Conservation (phyloP, 2,113 vertebrate genomes). For the Ornithorhynchus anatinus region DNA sequence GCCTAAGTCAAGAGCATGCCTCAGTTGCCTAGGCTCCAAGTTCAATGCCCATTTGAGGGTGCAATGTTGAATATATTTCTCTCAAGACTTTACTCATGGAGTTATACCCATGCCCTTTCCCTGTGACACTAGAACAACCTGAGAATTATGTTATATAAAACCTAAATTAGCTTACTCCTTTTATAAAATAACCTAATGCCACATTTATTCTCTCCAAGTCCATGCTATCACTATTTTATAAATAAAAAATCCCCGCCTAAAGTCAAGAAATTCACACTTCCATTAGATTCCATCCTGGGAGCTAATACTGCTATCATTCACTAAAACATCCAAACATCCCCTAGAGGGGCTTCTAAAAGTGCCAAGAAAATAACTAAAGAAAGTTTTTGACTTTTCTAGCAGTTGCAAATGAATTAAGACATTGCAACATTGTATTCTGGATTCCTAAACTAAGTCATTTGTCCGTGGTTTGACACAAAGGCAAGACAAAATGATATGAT, state of each 20-base stretch:
- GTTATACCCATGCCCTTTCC: neutral
- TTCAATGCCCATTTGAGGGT: neutral
- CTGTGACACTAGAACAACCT: neutral
- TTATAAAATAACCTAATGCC: neutral
- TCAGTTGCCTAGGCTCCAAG: neutral
- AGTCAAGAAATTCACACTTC: neutral
- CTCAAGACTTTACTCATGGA: neutral
- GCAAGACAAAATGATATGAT: neutral
- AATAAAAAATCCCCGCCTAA: neutral
- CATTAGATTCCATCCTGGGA: neutral
- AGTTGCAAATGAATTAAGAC: neutral
- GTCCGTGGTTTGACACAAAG: rapidly evolving
- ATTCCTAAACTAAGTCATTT: neutral
- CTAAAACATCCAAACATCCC: neutral
- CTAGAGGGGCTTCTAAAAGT: neutral
- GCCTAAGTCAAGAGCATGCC: neutral
- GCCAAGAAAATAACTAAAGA: neutral
- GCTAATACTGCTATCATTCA: neutral
- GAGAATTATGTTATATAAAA: neutral
- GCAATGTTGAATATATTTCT: neutral
- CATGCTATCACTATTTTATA: neutral
- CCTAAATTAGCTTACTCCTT: neutral
- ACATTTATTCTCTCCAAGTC: neutral
- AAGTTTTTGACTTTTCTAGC: too few relatives aligned
- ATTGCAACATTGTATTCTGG: neutral